Evolutionary conservation across 2,888 invertebrate genomes (phyloP).

Genomic region (Kryphioiulus occultus): DNA sequence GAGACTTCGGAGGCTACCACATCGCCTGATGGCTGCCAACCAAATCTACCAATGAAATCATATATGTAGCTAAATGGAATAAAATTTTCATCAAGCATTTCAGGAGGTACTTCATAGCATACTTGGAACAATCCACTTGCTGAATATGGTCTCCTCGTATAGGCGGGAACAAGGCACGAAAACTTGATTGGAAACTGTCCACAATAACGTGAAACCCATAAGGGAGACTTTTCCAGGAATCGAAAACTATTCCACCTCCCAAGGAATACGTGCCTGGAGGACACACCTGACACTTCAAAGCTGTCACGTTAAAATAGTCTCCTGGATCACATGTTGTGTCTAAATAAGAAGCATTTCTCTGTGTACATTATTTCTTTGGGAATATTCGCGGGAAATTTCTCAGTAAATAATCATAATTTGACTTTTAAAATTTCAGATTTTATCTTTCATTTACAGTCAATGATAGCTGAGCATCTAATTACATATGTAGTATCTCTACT

Average conservation of each 20-base stretch:
- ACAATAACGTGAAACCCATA: slow-evolving; percentile 63
- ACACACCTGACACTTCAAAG: slow-evolving; percentile 66
- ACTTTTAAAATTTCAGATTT: no score
- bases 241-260: slow-evolving; percentile 68
- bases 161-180: slow-evolving; percentile 60
- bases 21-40: slow-evolving; percentile 64
- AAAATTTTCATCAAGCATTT: not conserved
- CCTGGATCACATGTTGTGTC: slow-evolving; percentile 66
- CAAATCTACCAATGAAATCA: slow-evolving; percentile 59
- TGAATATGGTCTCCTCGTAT: slow-evolving; percentile 57
- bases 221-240: slow-evolving; percentile 67
- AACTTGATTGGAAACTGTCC: slow-evolving; percentile 58
- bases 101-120: slow-evolving; percentile 54
- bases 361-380: no score
- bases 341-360: slow-evolving; percentile 54
- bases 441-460: no score
- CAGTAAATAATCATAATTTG: no score
- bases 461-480: no score
- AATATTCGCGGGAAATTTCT: no score
- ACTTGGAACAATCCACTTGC: slow-evolving; percentile 62
- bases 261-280: slow-evolving; percentile 67
- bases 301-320: slow-evolving; percentile 66
- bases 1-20: slow-evolving; percentile 66
- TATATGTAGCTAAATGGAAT: not conserved
- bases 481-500: no score